phyloP scores from a whole-genome alignment of 2,113 vertebrate species.

The Paradoxurus hermaphroditus region DNA sequence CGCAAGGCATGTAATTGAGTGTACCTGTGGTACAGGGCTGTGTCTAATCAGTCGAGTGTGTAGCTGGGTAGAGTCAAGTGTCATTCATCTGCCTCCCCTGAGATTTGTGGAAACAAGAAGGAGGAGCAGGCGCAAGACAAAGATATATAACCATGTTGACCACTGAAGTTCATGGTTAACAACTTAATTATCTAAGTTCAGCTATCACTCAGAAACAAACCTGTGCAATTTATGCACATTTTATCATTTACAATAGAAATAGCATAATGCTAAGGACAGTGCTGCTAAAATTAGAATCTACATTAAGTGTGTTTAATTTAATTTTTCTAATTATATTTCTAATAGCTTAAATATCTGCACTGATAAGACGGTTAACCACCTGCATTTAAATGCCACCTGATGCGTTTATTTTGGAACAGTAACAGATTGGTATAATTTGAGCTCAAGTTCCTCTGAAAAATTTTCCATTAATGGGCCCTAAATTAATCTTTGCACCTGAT shows the following conservation, averaged over 20 bases:
- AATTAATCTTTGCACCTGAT: conserved; percentile 74
- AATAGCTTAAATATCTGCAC: conserved; percentile 84
- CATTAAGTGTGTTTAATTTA: conserved; percentile 84
- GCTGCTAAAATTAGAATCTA: conserved; percentile 76
- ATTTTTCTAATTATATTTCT: conserved; percentile 89
- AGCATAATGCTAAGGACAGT: conserved; percentile 80
- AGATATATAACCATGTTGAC: conserved; percentile 84
- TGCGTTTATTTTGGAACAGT: conserved; percentile 86
- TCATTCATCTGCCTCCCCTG: conserved; percentile 83
- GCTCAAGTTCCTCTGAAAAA: conserved; percentile 77
- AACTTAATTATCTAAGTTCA: conserved; percentile 86
- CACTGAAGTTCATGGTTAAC: conserved; percentile 86
- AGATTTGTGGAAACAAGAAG: conserved; percentile 81
- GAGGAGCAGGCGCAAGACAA: conserved; percentile 80
- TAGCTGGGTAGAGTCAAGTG: conserved; percentile 84
- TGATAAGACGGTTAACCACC: conserved; percentile 85
- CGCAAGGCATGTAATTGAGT: conserved; percentile 79
- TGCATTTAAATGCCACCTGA: conserved; percentile 87
- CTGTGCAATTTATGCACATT: conserved; percentile 73
- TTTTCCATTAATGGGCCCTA: conserved; percentile 77
- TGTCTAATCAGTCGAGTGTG: conserved; percentile 83
- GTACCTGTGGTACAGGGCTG: conserved; percentile 80
- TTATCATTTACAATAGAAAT: conserved; percentile 81
- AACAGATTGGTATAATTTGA: conserved; percentile 83
- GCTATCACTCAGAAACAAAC: conserved; percentile 84